Conservation (phyloP, 2,797 vertebrate species). For the Nannoperca obscura region DNA sequence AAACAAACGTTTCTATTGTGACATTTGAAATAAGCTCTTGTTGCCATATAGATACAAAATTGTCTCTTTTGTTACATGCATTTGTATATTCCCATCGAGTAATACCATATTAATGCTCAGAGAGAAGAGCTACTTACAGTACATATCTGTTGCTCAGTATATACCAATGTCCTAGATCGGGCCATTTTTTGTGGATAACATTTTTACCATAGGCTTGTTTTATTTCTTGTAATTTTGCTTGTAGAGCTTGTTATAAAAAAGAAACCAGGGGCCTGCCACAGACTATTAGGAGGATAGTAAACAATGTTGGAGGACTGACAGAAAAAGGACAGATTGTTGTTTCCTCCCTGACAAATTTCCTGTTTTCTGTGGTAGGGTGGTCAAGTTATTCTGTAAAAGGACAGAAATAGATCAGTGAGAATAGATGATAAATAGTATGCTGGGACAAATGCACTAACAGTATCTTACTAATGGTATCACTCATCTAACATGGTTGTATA, state of each 20-base stretch:
- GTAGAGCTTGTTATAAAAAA: conserved; percentile 11
- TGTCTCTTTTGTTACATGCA: neutral
- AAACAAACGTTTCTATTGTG: neutral
- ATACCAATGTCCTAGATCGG: conserved; percentile 6
- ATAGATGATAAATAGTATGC: neutral
- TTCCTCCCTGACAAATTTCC: conserved; percentile 12
- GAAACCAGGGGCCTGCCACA: conserved; percentile 5
- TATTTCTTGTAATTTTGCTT: conserved; percentile 28
- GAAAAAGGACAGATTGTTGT: conserved; percentile 19
- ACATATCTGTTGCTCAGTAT: neutral
- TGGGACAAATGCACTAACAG: neutral
- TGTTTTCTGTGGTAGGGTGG: conserved; percentile 1
- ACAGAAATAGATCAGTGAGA: neutral
- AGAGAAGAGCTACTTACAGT: neutral
- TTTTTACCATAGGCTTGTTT: conserved; percentile 9
- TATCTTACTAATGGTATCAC: neutral
- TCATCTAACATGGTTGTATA: neutral
- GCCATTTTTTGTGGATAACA: neutral
- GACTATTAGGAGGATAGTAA: conserved; percentile 17
- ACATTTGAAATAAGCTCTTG: neutral
- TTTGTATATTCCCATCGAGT: neutral
- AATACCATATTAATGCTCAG: neutral
- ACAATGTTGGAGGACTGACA: conserved; percentile 32
- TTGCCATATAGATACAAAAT: neutral
- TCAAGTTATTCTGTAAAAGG: conserved; percentile 17